Conservation (phyloP, 2,113 vertebrate genomes). For the Choloepus hoffmanni region DNA sequence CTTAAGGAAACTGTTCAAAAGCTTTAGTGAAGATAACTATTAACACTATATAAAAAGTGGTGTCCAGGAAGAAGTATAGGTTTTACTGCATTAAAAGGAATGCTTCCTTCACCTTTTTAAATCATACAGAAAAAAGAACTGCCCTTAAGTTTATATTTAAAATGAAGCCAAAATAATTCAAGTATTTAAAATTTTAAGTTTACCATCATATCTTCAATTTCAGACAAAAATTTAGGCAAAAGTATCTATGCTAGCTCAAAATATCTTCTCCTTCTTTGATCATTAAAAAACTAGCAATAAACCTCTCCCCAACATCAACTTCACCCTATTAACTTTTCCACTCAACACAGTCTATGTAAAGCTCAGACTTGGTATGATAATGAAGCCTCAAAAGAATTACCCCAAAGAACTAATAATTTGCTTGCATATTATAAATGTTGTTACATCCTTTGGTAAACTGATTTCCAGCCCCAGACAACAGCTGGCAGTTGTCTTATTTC, state of each 20-base stretch:
- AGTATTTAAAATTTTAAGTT: conserved; percentile 39
- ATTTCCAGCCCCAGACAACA: neutral
- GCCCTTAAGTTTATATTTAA: neutral
- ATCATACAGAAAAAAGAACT: neutral
- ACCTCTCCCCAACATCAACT: neutral
- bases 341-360: neutral
- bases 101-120: conserved; percentile 29
- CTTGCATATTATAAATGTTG: neutral
- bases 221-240: neutral
- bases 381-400: neutral
- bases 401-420: neutral
- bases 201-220: neutral
- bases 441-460: neutral
- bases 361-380: neutral
- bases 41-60: neutral
- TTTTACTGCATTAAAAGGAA: neutral
- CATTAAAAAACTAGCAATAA: neutral
- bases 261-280: neutral
- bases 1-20: neutral
- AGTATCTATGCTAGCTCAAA: neutral
- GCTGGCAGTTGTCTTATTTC: neutral
- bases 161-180: conserved; percentile 31
- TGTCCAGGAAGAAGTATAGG: neutral
- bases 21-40: neutral
- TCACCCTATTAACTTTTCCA: neutral